Evolutionary conservation across 2,797 vertebrate genomes (phyloP).

Genomic region (Xenentodon cancila): DNA sequence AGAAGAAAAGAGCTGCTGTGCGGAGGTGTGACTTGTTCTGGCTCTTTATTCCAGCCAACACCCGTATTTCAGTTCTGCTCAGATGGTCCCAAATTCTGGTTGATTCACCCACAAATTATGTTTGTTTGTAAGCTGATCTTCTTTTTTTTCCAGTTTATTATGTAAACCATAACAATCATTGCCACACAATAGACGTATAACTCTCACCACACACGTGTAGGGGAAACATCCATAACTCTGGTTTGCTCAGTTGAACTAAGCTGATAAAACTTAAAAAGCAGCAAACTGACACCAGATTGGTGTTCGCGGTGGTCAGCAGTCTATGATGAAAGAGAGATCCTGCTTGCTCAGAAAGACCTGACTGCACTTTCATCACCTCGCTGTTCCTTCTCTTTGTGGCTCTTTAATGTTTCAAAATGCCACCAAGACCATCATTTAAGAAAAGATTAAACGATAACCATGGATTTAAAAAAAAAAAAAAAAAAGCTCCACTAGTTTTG

Average conservation of each 20-base stretch:
- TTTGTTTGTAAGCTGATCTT: too few species aligned
- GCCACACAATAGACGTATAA: too few species aligned
- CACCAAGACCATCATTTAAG: slow-evolving; percentile 50
- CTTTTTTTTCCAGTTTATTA: too few species aligned
- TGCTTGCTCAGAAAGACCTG: slow-evolving; percentile 51
- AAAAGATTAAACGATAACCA: slow-evolving; percentile 70
- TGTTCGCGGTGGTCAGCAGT: slow-evolving; percentile 54
- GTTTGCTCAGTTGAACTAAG: slow-evolving; percentile 31
- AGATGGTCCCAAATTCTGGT: too few species aligned
- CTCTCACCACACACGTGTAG: too few species aligned
- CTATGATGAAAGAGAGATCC: slow-evolving; percentile 69
- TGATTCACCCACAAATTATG: too few species aligned
- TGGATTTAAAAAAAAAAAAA: slow-evolving; percentile 33
- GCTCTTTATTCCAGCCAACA: too few species aligned
- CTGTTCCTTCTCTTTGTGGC: slow-evolving; percentile 24
- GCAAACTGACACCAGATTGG: slow-evolving; percentile 26
- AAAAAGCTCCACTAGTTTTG: slow-evolving; percentile 43
- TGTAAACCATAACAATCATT: too few species aligned
- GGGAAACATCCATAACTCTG: too few species aligned
- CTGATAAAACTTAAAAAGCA: slow-evolving; percentile 3
- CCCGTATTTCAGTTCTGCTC: too few species aligned
- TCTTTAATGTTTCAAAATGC: slow-evolving; percentile 69
- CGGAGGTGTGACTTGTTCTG: too few species aligned
- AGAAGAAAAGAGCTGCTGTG: too few species aligned
- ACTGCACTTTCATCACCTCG: slow-evolving; percentile 71